Conservation (phyloP, 2,888 invertebrate genomes). For the Hypercompe scribonia region DNA sequence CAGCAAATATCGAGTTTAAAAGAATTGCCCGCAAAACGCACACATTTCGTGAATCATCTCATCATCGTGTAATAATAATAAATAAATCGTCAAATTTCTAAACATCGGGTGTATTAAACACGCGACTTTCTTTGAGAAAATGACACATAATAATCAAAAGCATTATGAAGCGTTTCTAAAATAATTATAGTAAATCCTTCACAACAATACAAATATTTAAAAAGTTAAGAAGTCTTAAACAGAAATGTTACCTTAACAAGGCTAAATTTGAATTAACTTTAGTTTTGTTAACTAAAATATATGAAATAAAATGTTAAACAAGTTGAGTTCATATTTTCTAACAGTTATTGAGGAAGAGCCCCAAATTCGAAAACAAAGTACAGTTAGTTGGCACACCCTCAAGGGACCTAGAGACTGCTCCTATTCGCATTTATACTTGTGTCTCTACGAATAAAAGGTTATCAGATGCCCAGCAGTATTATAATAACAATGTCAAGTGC, state of each 20-base stretch:
- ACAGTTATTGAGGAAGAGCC: conserved; percentile 13
- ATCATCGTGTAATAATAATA: conserved; percentile 19
- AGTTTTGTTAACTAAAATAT: neutral
- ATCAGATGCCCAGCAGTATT: conserved; percentile 35
- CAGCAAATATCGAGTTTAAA: neutral
- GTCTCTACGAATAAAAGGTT: conserved; percentile 38
- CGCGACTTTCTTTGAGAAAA: conserved; percentile 12
- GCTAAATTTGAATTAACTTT: neutral
- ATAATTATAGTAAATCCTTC: neutral
- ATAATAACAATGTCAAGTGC: conserved; percentile 41
- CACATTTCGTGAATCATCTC: conserved; percentile 9
- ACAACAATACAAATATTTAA: conserved; percentile 33
- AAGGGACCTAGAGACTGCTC: conserved; percentile 24
- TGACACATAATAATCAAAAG: conserved; percentile 11
- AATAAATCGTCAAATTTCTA: conserved; percentile 12
- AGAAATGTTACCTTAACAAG: neutral
- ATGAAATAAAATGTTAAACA: conserved; percentile 3
- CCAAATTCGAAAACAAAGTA: conserved; percentile 18
- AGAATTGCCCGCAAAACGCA: conserved; percentile 1
- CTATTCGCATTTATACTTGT: conserved; percentile 20
- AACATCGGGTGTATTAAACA: conserved; percentile 1
- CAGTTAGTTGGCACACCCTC: conserved; percentile 32
- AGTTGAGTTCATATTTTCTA: neutral
- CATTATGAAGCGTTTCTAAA: conserved; percentile 2
- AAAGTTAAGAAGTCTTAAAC: conserved; percentile 34